Base-by-base conservation (phyloP, 2,888 invertebrate species). In the Caenorhabditis drosophilae region DNA sequence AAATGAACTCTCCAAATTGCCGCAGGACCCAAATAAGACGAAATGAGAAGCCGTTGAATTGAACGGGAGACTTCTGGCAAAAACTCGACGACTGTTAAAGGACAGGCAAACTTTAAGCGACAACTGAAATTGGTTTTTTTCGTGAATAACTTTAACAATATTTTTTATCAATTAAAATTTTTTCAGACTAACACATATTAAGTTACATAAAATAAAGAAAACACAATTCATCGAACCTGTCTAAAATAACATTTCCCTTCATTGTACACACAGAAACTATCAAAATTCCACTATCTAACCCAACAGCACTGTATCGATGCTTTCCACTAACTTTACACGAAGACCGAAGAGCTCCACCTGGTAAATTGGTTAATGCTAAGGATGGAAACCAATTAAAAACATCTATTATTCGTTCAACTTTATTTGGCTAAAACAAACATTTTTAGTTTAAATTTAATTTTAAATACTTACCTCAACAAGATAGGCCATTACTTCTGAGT, bases 381-480 rank as follows among this genome's bases (percentile, higher is more conserved):
- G 60, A 61, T 12, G 67, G 67, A 34, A 67, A 67, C 61, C 53
- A 54, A 11, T 67, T 62, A 41, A 62, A 67, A 9, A 62, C 57
- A 26, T 67, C 67, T 16, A 56, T 60, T 20, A 63, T 63, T 35
- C 40, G 11, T 20, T 56, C 45, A 23, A 60, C 61, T 1, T 15
- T 26, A 0, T 22, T 61, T 4, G 59, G 42, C 26, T 36, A 22
- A 35, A 49, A 38, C 4, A 16, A 20, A 16, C 11, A 9, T 7
- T 36, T 20, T 36, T 16, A 15, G 15, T 16, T 20, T 15, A 23
- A 15, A 34, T 38, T 9, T 15, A 15, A 6, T 38, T 35, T 11
- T 16, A 23, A 31, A 25, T 16, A 26, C 38, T 38, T 49, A 49
- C 41, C 18, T 60, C 60, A 1, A 66, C 66, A 9, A 45, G 41